Base-by-base conservation (phyloP, 2,113 vertebrate species). In the Leptobrachium leishanense region DNA sequence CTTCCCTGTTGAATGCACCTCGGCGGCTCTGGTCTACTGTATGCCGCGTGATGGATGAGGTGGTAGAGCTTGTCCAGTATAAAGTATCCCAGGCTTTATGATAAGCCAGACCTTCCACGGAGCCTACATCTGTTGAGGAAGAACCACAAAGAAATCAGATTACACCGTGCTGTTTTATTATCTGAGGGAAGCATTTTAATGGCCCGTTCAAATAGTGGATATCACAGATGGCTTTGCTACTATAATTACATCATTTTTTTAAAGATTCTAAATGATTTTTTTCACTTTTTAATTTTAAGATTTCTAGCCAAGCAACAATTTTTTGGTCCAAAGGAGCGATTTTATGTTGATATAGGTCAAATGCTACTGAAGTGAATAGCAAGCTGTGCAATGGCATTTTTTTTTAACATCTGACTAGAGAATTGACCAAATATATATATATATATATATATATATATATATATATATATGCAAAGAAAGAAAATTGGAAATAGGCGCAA, bases 21-120 rank as follows among this genome's bases (percentile, higher is more conserved):
- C 82, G 90, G 59, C 90, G 88, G 6, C 82, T 91, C 86, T 96
- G 96, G 84, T 98, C 95, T 75, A 99, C 92, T 0, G 93, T 95
- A 82, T 98, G 95, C 66, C 98, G 93, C 42, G 89, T 97, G 87
- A 99, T 98, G 72, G 94, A 98, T 68, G 96, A 98, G 0, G 95
- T 96, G 11, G 95, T 98, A 46, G 97, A 98, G 84, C 97, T 99
- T 85, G 96, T 98, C 98, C 98, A 99, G 83, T 97, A 99, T 5
- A 99, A 86, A 0, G 96, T 94, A 87, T 98, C 97, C 97, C 95
- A 98, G n/a, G 94, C 93, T 72, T 90, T 88, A 72, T 99, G 97
- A 83, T 99, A 99, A 20, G 97, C 95, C 84, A 99, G 92, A 10
- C 98, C 98, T 83, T 99, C 98, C 41, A 99, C 97, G 40, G 98